A percentile compares a stretch with the other conserved stretches of the same genome.
These are phyloP conservation scores for Pachyramphus minor DNA, from an alignment of 2,113 vertebrate species.

Conservation along the genomic window DNA sequence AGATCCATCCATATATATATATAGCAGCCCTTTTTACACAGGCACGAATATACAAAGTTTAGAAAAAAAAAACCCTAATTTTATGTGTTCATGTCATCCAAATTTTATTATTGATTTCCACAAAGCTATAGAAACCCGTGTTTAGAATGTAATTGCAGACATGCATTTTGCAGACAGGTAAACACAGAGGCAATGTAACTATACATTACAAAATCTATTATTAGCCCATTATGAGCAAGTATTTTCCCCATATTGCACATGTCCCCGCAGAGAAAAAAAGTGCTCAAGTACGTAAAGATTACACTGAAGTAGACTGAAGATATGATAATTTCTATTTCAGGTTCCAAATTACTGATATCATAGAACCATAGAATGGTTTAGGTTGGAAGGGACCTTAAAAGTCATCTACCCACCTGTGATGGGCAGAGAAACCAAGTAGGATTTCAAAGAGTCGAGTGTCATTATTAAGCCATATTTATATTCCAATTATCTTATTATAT, in stretches of 20 bases:
- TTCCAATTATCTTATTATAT: neutral
- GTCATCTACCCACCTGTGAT: neutral
- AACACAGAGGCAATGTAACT: neutral
- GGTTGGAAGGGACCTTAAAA: neutral
- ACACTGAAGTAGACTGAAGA: neutral
- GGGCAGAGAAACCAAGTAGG: neutral
- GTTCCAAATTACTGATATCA: neutral
- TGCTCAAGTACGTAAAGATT: neutral
- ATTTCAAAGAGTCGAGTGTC: neutral
- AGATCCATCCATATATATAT: neutral
- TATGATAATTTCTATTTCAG: neutral
- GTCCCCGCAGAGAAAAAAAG: neutral
- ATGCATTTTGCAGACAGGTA: neutral
- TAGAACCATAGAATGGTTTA: neutral
- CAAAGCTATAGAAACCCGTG: neutral
- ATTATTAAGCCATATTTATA: neutral
- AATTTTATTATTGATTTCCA: neutral
- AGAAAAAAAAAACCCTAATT: accelerated
- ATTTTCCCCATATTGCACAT: neutral
- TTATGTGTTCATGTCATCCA: neutral
- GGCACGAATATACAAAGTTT: neutral
- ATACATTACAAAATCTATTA: neutral
- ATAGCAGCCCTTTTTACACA: neutral
- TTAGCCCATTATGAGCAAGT: neutral
- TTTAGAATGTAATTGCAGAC: neutral